Evolutionary conservation across 2,113 vertebrate genomes (phyloP).

Genomic region (Oostethus manadensis): DNA sequence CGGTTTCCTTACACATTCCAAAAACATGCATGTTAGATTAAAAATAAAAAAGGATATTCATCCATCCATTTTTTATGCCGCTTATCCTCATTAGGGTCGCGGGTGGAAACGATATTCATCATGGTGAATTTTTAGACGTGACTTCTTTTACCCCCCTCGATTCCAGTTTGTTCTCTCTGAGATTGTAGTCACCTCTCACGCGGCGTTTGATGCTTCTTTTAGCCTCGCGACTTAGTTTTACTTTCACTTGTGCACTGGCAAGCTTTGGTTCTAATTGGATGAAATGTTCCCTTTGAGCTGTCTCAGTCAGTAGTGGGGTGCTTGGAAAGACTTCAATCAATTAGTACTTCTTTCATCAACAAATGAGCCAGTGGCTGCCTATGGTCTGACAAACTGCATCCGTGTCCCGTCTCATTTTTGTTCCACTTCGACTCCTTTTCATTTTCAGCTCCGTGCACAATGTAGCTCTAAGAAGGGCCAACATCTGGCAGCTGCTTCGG

Average conservation of each 20-base stretch:
- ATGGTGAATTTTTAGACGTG: not conserved
- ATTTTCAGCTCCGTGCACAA: conserved; percentile 40
- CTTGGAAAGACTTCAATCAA: conserved; percentile 53
- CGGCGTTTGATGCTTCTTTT: conserved; percentile 20
- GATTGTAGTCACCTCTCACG: not conserved
- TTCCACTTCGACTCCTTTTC: conserved; percentile 22
- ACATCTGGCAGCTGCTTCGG: conserved; percentile 63
- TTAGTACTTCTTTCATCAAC: conserved; percentile 56
- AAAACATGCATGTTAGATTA: too few relatives aligned
- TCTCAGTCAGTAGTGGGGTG: conserved; percentile 17
- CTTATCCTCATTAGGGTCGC: too few relatives aligned
- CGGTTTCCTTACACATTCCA: too few relatives aligned
- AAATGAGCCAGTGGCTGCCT: conserved; percentile 27
- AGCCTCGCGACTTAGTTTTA: not conserved
- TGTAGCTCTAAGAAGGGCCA: conserved; percentile 50
- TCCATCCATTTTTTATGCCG: too few relatives aligned
- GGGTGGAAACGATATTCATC: conserved; percentile 2
- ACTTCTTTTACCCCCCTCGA: not conserved
- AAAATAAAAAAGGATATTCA: too few relatives aligned
- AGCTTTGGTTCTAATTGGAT: conserved; percentile 29
- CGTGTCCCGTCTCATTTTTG: conserved; percentile 10
- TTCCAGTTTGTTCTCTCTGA: not conserved
- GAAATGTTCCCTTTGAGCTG: conserved; percentile 46
- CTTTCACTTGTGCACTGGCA: conserved; percentile 29
- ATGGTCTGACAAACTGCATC: conserved; percentile 28